Percentiles rank a stretch among this genome's conserved stretches.
These are phyloP conservation scores for Procavia capensis DNA, from an alignment of 2,113 vertebrate species.

Conservation along the genomic window DNA sequence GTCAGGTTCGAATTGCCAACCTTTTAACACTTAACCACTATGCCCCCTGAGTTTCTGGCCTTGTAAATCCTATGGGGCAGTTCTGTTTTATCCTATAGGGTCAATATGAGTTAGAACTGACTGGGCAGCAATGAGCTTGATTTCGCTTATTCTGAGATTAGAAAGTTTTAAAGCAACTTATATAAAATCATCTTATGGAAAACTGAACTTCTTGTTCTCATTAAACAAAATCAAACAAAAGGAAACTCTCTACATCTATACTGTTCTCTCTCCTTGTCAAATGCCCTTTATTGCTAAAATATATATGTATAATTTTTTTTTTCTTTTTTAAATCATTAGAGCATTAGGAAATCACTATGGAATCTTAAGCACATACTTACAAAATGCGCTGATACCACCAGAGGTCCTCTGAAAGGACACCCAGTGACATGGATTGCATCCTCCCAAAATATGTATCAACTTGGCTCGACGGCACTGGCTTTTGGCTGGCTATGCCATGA, in stretches of 20 bases:
- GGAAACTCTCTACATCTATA: background rate
- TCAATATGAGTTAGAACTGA: background rate
- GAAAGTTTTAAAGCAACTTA: background rate
- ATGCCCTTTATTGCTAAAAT: background rate
- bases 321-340: too few species aligned
- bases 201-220: background rate
- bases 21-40: too few species aligned
- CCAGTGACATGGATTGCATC: background rate
- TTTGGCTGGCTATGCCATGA: too few species aligned
- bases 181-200: background rate
- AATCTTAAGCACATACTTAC: too few species aligned
- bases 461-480: too few species aligned
- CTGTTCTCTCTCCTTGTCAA: background rate
- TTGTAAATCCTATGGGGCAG: background rate
- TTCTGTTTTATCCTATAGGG: background rate
- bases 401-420: background rate
- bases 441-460: too few species aligned
- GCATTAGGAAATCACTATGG: background rate
- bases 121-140: too few species aligned
- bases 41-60: too few species aligned
- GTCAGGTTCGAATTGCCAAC: too few species aligned
- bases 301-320: background rate
- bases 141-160: too few species aligned
- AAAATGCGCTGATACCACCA: too few species aligned
- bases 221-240: constrained; percentile 18